These are phyloP conservation scores for Varecia variegata DNA, from an alignment of 2,797 vertebrate species.

Conservation along the genomic window DNA sequence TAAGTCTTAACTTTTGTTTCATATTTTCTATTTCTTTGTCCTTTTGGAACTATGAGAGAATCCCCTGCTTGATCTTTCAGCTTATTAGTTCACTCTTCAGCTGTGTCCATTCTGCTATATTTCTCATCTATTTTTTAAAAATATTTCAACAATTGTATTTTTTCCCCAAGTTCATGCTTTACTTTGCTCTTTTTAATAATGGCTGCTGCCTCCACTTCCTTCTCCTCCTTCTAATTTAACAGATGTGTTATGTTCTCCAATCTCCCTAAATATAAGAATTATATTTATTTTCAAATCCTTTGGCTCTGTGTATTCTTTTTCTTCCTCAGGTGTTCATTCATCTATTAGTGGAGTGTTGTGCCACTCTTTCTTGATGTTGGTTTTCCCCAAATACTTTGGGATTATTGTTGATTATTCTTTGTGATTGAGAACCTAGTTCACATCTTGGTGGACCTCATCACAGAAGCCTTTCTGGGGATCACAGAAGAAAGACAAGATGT, in stretches of 20 bases:
- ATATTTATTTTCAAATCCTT: not conserved
- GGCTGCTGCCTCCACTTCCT: not conserved
- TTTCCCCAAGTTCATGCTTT: not conserved
- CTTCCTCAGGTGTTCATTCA: not conserved
- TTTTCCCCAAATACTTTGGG: not conserved
- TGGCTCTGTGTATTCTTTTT: not conserved
- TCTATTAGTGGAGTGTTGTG: not conserved
- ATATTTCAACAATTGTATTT: not conserved
- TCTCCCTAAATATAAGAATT: not conserved
- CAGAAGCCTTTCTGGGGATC: not conserved
- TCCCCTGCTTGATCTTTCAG: not conserved
- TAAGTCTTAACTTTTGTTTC: not conserved
- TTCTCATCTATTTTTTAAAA: not conserved
- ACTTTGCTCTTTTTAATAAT: not conserved
- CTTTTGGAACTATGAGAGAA: not conserved
- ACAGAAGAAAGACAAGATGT: not conserved
- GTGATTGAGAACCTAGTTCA: not conserved
- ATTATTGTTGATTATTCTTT: not conserved
- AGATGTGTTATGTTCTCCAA: not conserved
- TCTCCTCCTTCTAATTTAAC: not conserved
- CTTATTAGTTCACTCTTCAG: not conserved
- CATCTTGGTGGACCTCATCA: not conserved
- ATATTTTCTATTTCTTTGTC: not conserved
- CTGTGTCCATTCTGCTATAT: not conserved
- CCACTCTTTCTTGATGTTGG: not conserved